phyloP scores from a whole-genome alignment of 2,888 invertebrate species.

The Meteorus cinctellus region DNA sequence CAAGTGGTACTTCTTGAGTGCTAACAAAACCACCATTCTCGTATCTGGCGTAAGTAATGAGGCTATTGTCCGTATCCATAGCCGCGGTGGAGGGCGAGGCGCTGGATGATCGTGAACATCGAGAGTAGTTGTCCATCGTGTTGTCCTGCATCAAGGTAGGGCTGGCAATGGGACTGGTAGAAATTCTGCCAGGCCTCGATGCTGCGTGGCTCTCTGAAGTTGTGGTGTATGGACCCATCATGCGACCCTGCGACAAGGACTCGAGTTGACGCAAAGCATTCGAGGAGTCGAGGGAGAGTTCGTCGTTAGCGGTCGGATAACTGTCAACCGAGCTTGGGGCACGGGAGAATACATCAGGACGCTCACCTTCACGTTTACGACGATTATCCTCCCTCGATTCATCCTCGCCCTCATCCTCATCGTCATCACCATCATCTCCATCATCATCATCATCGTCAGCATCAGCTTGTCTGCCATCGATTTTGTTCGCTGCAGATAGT shows the following conservation, averaged over 20 bases:
- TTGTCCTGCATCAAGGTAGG: constrained; percentile 70
- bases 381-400: constrained; percentile 64
- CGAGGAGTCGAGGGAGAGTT: constrained; percentile 76
- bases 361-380: constrained; percentile 59
- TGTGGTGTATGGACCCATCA: constrained; percentile 72
- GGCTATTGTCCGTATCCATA: constrained; percentile 72
- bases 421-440: constrained; percentile 47
- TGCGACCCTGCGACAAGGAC: constrained; percentile 85
- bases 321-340: constrained; percentile 76
- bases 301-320: constrained; percentile 75
- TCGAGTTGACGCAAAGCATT: constrained; percentile 86
- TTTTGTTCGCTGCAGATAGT: constrained; percentile 66
- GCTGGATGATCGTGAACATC: constrained; percentile 73
- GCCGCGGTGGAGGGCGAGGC: constrained; percentile 72
- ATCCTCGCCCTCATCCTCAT: constrained; percentile 71
- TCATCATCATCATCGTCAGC: neutral
- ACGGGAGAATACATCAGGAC: constrained; percentile 55
- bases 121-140: constrained; percentile 71
- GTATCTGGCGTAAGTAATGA: constrained; percentile 80
- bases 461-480: constrained; percentile 35
- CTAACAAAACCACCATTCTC: constrained; percentile 83
- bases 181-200: constrained; percentile 78
- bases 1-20: constrained; percentile 89
- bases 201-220: constrained; percentile 59
- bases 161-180: constrained; percentile 76